Evolutionary conservation across 2,888 invertebrate genomes (phyloP).

Genomic region (Pristionchus entomophagus): DNA sequence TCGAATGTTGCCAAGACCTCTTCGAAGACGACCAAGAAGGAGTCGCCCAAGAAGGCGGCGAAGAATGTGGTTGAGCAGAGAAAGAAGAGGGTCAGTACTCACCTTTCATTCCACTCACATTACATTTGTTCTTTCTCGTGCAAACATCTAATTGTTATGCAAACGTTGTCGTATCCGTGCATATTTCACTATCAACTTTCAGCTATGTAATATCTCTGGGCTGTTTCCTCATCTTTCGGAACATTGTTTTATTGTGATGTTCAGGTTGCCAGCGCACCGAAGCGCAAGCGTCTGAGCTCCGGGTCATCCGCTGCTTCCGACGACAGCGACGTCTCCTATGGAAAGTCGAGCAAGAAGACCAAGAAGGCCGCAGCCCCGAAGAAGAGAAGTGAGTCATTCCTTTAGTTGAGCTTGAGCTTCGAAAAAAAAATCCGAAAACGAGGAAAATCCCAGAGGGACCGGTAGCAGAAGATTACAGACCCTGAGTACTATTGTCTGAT

Average conservation of each 20-base stretch:
- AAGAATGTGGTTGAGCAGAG: background rate
- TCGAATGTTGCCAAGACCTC: background rate
- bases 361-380: background rate
- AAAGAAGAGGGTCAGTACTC: background rate
- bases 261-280: background rate
- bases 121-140: background rate
- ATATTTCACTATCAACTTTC: too few species aligned
- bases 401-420: background rate
- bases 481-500: background rate
- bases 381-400: background rate
- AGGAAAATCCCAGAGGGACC: too few species aligned
- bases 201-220: too few species aligned
- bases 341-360: background rate
- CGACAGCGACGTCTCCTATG: conserved; percentile 17
- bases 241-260: too few species aligned
- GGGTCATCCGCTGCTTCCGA: background rate
- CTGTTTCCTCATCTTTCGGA: too few species aligned
- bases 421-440: too few species aligned
- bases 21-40: background rate
- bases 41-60: background rate
- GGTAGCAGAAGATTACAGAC: too few species aligned
- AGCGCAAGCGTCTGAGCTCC: background rate
- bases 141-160: too few species aligned
- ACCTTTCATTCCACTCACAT: too few species aligned
- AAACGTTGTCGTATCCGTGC: too few species aligned